These are phyloP conservation scores for Megalops atlanticus DNA, from an alignment of 2,113 vertebrate genomes.

Conservation along the genomic window DNA sequence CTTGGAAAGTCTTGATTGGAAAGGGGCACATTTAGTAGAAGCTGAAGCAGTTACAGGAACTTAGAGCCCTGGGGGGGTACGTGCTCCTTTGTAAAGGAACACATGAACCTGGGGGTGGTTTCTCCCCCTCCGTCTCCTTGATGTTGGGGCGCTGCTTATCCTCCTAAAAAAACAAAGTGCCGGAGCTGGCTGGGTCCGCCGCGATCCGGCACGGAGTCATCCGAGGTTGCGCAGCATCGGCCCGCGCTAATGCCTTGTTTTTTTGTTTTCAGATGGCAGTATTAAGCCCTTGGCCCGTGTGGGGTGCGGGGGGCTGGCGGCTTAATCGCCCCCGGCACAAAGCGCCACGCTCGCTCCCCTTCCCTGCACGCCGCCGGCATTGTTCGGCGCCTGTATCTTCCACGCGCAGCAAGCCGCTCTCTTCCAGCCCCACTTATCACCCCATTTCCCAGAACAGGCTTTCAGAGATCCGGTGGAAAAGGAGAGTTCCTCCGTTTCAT, in stretches of 20 bases:
- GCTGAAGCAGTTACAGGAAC: no score
- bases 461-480: background rate
- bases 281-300: conserved; percentile 24
- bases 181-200: no score
- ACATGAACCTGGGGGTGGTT: no score
- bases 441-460: background rate
- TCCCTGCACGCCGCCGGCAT: background rate
- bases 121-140: no score
- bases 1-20: no score
- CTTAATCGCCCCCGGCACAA: background rate
- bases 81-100: no score
- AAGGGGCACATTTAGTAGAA: no score
- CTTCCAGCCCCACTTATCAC: background rate
- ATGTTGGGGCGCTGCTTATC: no score
- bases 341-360: conserved; percentile 27
- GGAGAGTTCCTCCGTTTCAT: background rate
- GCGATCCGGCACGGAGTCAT: no score
- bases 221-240: background rate
- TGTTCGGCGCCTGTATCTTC: background rate
- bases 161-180: no score
- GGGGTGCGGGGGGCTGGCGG: conserved; percentile 6
- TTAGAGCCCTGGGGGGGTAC: no score
- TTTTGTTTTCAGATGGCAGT: background rate
- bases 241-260: background rate
- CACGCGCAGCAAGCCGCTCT: background rate